Conservation (phyloP, 2,797 vertebrate species). For the Intellagama lesueurii region DNA sequence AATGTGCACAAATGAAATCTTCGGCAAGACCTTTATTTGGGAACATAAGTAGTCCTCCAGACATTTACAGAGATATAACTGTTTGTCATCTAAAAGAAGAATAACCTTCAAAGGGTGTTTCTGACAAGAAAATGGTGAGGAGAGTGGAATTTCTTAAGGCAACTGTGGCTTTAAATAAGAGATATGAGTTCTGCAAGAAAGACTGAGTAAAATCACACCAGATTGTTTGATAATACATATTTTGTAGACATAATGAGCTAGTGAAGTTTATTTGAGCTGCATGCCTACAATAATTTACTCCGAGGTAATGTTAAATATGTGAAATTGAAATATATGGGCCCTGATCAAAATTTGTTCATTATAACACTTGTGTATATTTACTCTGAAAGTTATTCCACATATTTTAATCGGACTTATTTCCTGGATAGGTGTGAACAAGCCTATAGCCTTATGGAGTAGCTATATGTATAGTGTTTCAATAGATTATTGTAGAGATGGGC, state of each 20-base stretch:
- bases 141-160: neutral
- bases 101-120: conserved; percentile 21
- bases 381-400: no score
- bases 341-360: no score
- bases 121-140: neutral
- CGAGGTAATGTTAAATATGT: no score
- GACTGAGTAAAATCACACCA: neutral
- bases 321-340: no score
- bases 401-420: no score
- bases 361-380: no score
- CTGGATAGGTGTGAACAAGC: neutral
- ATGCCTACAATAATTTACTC: neutral
- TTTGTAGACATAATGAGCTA: neutral
- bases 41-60: conserved; percentile 13
- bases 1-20: conserved; percentile 7
- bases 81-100: neutral
- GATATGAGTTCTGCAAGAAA: neutral
- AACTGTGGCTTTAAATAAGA: conserved; percentile 11
- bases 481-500: no score
- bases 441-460: neutral
- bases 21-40: conserved; percentile 4
- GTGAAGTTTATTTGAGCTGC: neutral
- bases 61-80: conserved; percentile 20
- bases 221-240: neutral
- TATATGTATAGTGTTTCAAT: neutral